These are phyloP conservation scores for Acleris laterana DNA, from an alignment of 2,888 invertebrate genomes.

Conservation along the genomic window DNA sequence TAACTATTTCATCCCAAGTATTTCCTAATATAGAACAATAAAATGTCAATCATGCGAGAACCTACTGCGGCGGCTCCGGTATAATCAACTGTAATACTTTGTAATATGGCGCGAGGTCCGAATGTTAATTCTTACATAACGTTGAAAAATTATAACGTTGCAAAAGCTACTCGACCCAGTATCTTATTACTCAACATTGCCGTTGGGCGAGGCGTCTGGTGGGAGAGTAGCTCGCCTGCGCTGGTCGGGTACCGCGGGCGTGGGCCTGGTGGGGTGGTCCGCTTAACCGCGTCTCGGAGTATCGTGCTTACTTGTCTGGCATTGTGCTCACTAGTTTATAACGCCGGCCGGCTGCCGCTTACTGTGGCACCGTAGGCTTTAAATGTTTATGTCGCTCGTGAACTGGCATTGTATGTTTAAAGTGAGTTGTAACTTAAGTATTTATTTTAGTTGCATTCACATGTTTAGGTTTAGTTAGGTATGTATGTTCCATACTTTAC, in stretches of 20 bases:
- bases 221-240: conserved; percentile 38
- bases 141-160: conserved; percentile 54
- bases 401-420: too few relatives aligned
- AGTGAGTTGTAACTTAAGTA: too few relatives aligned
- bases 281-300: not conserved
- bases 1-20: conserved; percentile 9
- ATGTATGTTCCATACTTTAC: too few relatives aligned
- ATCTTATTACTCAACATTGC: conserved; percentile 46
- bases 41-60: conserved; percentile 25
- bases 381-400: too few relatives aligned
- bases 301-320: too few relatives aligned
- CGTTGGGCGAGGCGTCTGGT: conserved; percentile 39
- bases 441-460: too few relatives aligned
- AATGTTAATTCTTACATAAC: conserved; percentile 42
- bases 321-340: too few relatives aligned
- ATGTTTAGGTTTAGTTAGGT: too few relatives aligned
- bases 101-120: conserved; percentile 33
- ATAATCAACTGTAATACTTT: conserved; percentile 33
- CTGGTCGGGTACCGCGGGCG: not conserved
- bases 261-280: not conserved
- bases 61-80: conserved; percentile 6
- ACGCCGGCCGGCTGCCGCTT: too few relatives aligned
- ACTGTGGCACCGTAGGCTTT: too few relatives aligned
- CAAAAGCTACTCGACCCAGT: conserved; percentile 45
- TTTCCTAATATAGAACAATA: conserved; percentile 25